Conservation (phyloP, 1,140 invertebrate genomes). For the Heterodera schachtii region DNA sequence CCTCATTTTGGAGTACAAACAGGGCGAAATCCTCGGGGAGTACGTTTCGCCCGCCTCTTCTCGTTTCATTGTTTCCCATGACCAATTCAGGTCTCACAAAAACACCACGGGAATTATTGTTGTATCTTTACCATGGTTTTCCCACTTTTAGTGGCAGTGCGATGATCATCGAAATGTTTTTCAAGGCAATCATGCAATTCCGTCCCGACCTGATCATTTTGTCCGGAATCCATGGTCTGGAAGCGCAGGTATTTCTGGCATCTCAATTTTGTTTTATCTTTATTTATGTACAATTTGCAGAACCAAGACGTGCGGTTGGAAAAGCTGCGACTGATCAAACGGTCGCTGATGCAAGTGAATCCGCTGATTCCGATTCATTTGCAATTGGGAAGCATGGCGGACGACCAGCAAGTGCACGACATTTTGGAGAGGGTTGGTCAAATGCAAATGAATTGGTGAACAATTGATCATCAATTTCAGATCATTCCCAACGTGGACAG, state of each 20-base stretch:
- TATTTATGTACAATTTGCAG: constrained; percentile 39
- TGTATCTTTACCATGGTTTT: neutral
- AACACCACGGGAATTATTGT: constrained; percentile 15
- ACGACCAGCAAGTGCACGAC: constrained; percentile 62
- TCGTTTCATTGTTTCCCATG: constrained; percentile 68
- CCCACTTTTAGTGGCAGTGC: constrained; percentile 57
- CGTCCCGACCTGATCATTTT: constrained; percentile 67
- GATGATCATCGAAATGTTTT: constrained; percentile 67
- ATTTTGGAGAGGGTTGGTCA: constrained; percentile 65
- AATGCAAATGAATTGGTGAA: constrained; percentile 1
- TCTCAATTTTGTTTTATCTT: neutral
- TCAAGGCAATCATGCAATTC: constrained; percentile 63
- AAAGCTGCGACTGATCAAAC: constrained; percentile 62
- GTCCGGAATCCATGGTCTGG: constrained; percentile 68
- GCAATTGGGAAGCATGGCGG: constrained; percentile 68
- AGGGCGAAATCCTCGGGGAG: constrained; percentile 67
- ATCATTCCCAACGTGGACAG: constrained; percentile 66
- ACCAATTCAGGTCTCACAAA: constrained; percentile 64
- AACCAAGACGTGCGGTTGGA: constrained; percentile 61
- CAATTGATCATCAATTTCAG: constrained; percentile 52
- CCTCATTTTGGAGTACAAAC: constrained; percentile 68
- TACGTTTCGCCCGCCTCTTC: constrained; percentile 66
- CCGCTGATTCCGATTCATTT: constrained; percentile 67
- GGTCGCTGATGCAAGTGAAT: constrained; percentile 62
- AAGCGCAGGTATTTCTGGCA: constrained; percentile 56